phyloP scores from a whole-genome alignment of 2,797 vertebrate genomes.

The Typhlichthys eigenmanni region DNA sequence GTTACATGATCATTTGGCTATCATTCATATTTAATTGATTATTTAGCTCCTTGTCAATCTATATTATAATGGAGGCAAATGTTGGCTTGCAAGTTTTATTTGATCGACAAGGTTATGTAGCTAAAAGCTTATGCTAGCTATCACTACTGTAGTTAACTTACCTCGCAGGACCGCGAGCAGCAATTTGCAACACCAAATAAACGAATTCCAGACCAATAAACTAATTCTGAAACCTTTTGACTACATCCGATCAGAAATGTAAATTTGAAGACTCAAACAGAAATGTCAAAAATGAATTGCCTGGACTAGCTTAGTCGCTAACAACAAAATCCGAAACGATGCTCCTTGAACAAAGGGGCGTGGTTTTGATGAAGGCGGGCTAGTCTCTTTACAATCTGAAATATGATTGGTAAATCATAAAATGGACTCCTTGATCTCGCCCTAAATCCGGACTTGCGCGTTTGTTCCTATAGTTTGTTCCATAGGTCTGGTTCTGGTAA shows the following conservation, averaged over 20 bases:
- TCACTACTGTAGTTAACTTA: constrained; percentile 65
- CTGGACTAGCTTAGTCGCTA: constrained; percentile 67
- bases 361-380: constrained; percentile 58
- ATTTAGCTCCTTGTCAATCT: not conserved
- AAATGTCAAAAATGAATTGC: constrained; percentile 55
- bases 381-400: constrained; percentile 50
- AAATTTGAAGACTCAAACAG: constrained; percentile 33
- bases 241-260: constrained; percentile 15
- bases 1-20: constrained; percentile 19
- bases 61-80: no score
- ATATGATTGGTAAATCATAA: constrained; percentile 58
- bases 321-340: constrained; percentile 77
- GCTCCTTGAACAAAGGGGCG: constrained; percentile 75
- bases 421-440: constrained; percentile 5
- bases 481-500: no score
- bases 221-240: constrained; percentile 21
- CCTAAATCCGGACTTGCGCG: no score
- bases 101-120: constrained; percentile 62
- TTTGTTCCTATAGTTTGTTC: no score
- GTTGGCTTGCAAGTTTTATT: not conserved
- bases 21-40: not conserved
- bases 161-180: constrained; percentile 70
- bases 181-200: constrained; percentile 39
- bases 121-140: constrained; percentile 64
- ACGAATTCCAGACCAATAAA: constrained; percentile 8